Evolutionary conservation across 2,113 vertebrate species (phyloP), one percentile per base, ranked within the genome.

Genomic region (Glaucomys volans): DNA sequence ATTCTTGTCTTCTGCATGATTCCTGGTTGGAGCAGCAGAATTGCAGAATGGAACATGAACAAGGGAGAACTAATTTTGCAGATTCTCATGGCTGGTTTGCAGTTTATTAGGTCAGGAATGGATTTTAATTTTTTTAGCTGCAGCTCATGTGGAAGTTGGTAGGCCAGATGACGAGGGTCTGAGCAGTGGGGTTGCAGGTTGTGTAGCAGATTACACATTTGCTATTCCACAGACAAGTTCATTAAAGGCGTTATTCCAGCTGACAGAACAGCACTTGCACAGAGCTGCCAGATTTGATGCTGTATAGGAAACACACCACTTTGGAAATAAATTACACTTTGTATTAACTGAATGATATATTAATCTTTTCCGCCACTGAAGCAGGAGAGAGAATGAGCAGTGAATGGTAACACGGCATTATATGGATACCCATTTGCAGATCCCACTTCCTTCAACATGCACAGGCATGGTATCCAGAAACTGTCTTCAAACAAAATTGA

Each of bases 381-480:
- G 97, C 97, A 96, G 96, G 92, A 93, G 84, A 83, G 91, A 98
- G 92, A 97, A 90, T 96, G 93, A 96, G n/a, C 91, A 97, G 93
- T 98, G 98, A 98, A 98, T 98, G 97, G 97, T 98, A 98, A 98
- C 79, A 92, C 64, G 35, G 92, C 9, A 0, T 97, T 98, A 92
- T 89, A 89, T 97, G 94, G 97, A 95, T 96, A 95, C 66, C 96
- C 92, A 77, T 90, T 98, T 96, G 81, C 35, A 85, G 90, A 89
- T 97, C 40, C 92, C 83, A 97, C 80, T 95, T 98, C 87, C 54
- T 90, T 87, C 90, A 90, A 97, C 93, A 97, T 98, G 66, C 85
- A 94, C 79, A n/a, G 96, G 91, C 91, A 96, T 97, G 94, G 80
- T 97, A 94, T 98, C 97, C 62, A 97, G 91, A 97, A 97, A 98